Evolutionary conservation across 2,113 vertebrate genomes (phyloP), one percentile per base, ranked within the genome.

Genomic region (Eptatretus burgeri): DNA sequence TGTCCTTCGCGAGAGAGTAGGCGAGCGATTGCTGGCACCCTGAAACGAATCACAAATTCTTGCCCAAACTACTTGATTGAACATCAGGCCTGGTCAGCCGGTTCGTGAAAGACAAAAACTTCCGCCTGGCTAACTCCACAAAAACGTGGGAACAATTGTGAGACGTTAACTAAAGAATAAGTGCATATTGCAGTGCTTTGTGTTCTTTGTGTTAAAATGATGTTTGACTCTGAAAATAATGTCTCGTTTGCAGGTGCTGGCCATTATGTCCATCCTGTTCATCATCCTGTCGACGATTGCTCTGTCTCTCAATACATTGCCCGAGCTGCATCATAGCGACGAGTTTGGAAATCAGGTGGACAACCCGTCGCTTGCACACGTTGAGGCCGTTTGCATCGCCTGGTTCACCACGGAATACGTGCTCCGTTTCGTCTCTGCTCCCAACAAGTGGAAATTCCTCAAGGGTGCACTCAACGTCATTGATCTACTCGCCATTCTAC

Each of bases 281-380:
- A 60, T 60, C 56, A 20, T 60, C n/a, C 12, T 60, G 56, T 60
- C 56, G n/a, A 60, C 56, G 9, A 60, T 60, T 12, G 56, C 56
- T n/a, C 56, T 60, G 56, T 60, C 56, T n/a, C 56, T 60, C 56
- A 60, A 60, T 19, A 60, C 56, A 10, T 19, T 60, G 56, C 56
- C 56, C 56, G 56, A 60, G n/a, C 56, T 60, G 56, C 56, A 60
- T n/a, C n/a, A 60, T n/a, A 60, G 10, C n/a, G 56, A 60, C 56
- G 56, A 60, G 56, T 60, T 17, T 20, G 56, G 56, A 10, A 60
- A 60, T 11, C n/a, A 17, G 56, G 20, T 60, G 56, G 56, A 60
- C 56, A 60, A 60, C 56, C 56, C 56, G 56, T 17, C n/a, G 10
- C 56, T 60, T n/a, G 56, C 56, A 20, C 56, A 60, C 56, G 56